Conservation (phyloP, 2,888 invertebrate genomes). For the Frankliniella fusca region DNA sequence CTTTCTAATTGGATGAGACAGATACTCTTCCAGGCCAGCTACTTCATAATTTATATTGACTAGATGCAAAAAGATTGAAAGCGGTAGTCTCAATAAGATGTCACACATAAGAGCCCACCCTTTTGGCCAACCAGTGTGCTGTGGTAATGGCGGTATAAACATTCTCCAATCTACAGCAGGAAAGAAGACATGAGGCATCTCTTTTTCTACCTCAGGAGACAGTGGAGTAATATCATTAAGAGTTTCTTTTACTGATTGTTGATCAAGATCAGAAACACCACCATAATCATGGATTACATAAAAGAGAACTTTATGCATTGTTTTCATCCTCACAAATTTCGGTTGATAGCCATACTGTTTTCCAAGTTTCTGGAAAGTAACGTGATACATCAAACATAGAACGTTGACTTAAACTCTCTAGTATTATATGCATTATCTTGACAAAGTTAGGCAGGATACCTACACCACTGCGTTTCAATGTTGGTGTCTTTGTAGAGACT, state of each 20-base stretch:
- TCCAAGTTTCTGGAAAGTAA: constrained; percentile 43
- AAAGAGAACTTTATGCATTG: constrained; percentile 64
- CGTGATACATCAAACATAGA: too few species aligned
- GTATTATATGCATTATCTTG: background rate
- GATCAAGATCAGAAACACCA: constrained; percentile 44
- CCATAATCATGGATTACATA: constrained; percentile 62
- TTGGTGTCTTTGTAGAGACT: background rate
- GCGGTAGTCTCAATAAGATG: constrained; percentile 62
- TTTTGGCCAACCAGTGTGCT: constrained; percentile 53
- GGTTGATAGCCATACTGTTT: constrained; percentile 54
- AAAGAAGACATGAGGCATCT: constrained; percentile 52
- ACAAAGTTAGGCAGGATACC: background rate
- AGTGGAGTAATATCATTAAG: constrained; percentile 43
- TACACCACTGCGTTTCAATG: background rate
- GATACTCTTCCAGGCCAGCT: constrained; percentile 54
- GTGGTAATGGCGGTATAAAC: constrained; percentile 64
- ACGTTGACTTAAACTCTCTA: constrained; percentile 4
- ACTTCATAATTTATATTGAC: constrained; percentile 57
- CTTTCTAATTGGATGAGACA: constrained; percentile 63
- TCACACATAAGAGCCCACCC: constrained; percentile 72
- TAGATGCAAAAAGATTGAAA: constrained; percentile 65
- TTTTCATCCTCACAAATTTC: constrained; percentile 63
- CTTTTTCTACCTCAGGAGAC: constrained; percentile 47
- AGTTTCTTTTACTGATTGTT: constrained; percentile 41
- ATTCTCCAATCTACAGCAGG: constrained; percentile 62